Percentiles rank a stretch among this genome's conserved stretches.
These are phyloP conservation scores for Seriola quinqueradiata DNA, from an alignment of 2,113 vertebrate genomes.

Conservation along the genomic window DNA sequence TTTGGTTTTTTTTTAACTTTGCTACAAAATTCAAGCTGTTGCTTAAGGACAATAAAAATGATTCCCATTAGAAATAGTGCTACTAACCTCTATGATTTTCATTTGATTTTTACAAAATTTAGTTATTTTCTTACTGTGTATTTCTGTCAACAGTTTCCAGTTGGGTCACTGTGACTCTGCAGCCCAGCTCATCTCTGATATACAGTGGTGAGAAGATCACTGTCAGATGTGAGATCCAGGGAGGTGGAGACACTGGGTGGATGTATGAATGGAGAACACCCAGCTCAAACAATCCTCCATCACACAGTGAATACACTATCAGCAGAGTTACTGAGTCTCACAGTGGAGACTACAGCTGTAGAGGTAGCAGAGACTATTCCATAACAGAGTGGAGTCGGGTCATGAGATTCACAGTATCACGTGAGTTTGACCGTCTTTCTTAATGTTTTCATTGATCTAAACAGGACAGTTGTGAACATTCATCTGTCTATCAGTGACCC, in stretches of 20 bases:
- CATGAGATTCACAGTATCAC: background rate
- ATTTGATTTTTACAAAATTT: too few species aligned
- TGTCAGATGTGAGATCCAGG: background rate
- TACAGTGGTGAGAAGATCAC: background rate
- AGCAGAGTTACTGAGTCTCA: background rate
- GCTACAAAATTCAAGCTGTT: too few species aligned
- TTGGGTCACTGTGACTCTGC: background rate
- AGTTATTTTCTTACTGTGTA: too few species aligned
- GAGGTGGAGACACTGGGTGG: constrained; percentile 8
- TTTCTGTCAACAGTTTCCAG: too few species aligned
- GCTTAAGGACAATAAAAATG: too few species aligned
- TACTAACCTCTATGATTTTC: too few species aligned
- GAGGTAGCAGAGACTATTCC: background rate
- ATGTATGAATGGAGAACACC: constrained; percentile 5
- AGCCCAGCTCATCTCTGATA: background rate
- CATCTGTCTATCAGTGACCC: too few species aligned
- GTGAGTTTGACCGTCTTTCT: background rate
- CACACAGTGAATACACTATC: background rate
- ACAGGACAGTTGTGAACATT: too few species aligned
- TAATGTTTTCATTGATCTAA: too few species aligned
- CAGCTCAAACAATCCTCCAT: too few species aligned
- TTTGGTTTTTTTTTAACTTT: too few species aligned
- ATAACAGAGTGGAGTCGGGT: background rate
- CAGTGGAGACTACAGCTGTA: background rate
- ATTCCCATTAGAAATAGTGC: too few species aligned